These are phyloP conservation scores for Ichneumoninae sp. DNA, from an alignment of 2,888 invertebrate species.

Conservation along the genomic window DNA sequence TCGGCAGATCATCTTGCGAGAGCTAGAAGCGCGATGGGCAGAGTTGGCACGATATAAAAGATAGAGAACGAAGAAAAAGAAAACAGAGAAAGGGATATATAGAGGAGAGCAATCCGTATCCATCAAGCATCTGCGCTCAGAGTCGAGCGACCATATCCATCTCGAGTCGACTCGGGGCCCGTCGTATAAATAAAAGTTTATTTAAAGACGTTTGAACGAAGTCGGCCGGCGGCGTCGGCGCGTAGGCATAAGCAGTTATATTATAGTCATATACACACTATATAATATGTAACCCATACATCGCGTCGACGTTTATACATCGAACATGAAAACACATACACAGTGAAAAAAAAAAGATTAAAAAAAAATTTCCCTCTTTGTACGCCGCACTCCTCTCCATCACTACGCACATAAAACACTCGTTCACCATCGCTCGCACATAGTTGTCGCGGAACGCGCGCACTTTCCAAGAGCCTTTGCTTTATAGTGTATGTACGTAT, in stretches of 20 bases:
- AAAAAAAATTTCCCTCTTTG: conserved; percentile 26
- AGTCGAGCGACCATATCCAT: conserved; percentile 80
- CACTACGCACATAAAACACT: conserved; percentile 54
- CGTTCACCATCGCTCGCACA: conserved; percentile 28
- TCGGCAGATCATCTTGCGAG: conserved; percentile 6
- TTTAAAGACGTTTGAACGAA: conserved; percentile 80
- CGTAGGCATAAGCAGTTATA: conserved; percentile 70
- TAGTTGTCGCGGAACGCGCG: conserved; percentile 54
- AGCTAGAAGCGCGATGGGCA: conserved; percentile 9
- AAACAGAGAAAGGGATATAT: conserved; percentile 55
- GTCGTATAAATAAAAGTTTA: conserved; percentile 83
- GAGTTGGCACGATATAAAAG: conserved; percentile 37
- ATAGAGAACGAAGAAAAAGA: conserved; percentile 27
- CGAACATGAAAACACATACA: conserved; percentile 30
- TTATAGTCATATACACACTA: conserved; percentile 64
- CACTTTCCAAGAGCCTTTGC: conserved; percentile 52
- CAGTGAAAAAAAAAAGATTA: not conserved
- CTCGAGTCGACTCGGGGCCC: conserved; percentile 69
- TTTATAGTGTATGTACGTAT: conserved; percentile 32
- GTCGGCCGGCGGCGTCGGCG: conserved; percentile 65
- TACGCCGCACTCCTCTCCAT: conserved; percentile 13
- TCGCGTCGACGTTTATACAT: conserved; percentile 48
- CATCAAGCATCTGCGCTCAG: conserved; percentile 79
- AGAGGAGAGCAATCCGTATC: conserved; percentile 74
- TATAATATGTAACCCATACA: conserved; percentile 58